phyloP scores from a whole-genome alignment of 2,888 invertebrate genomes.

The Scaptomyza tumidula region DNA sequence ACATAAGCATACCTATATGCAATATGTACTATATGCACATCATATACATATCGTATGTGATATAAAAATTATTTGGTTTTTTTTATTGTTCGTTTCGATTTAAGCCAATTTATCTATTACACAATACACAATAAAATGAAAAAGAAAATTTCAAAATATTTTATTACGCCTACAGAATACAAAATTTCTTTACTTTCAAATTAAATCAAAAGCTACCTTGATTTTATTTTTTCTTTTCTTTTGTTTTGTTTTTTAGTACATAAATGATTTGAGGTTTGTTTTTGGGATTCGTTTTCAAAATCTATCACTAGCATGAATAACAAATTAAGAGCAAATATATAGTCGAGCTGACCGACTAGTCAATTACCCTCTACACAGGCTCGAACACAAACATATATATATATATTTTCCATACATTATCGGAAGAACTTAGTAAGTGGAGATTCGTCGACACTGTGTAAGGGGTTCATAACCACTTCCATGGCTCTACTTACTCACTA shows the following conservation, averaged over 20 bases:
- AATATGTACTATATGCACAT: constrained; percentile 1
- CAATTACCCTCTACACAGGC: constrained; percentile 43
- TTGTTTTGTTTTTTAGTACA: constrained; percentile 7
- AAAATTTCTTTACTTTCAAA: constrained; percentile 29
- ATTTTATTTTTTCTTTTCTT: constrained; percentile 5
- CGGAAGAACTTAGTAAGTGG: too few species aligned
- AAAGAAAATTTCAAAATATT: constrained; percentile 33
- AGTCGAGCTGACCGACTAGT: constrained; percentile 39
- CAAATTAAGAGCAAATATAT: constrained; percentile 52
- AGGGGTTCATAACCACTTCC: not conserved
- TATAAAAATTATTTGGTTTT: constrained; percentile 73
- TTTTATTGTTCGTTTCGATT: constrained; percentile 32
- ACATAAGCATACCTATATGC: constrained; percentile 25
- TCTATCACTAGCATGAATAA: constrained; percentile 76
- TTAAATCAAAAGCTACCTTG: constrained; percentile 49
- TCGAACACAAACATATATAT: not conserved
- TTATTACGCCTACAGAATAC: constrained; percentile 42
- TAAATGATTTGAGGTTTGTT: constrained; percentile 36
- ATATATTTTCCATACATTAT: too few species aligned
- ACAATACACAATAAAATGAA: constrained; percentile 58
- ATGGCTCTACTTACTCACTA: constrained; percentile 43
- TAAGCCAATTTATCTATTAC: constrained; percentile 69
- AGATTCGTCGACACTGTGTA: constrained; percentile 13
- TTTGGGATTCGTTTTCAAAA: constrained; percentile 47
- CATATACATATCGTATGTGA: constrained; percentile 35